A percentile compares a stretch with the other conserved stretches of the same genome.
phyloP scores from a whole-genome alignment of 1,140 invertebrate genomes.

The Maniola jurtina region DNA sequence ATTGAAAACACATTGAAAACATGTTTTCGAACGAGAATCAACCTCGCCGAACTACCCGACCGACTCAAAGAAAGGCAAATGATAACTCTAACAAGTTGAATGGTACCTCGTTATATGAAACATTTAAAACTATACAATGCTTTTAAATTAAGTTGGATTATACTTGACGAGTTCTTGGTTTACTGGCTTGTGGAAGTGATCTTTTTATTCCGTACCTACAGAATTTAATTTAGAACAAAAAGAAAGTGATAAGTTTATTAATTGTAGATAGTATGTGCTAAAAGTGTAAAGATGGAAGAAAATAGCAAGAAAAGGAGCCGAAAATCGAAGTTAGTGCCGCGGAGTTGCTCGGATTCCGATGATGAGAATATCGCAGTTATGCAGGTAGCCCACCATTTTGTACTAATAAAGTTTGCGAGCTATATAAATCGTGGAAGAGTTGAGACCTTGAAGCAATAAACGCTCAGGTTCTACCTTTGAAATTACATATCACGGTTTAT shows the following conservation, averaged over 20 bases:
- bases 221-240: too few relatives aligned
- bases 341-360: conserved; percentile 32
- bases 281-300: conserved; percentile 29
- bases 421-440: neutral
- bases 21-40: conserved; percentile 28
- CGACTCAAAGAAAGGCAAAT: conserved; percentile 4
- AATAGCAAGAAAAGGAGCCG: conserved; percentile 31
- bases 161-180: conserved; percentile 4
- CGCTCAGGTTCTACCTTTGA: neutral
- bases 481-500: too few relatives aligned
- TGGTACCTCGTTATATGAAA: neutral
- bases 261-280: neutral
- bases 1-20: too few relatives aligned
- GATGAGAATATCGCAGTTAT: conserved; percentile 35
- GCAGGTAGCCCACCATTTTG: conserved; percentile 52
- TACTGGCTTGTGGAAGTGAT: neutral
- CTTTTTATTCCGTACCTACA: too few relatives aligned
- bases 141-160: conserved; percentile 12
- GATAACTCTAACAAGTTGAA: conserved; percentile 20
- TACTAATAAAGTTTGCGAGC: neutral
- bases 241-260: neutral
- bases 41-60: conserved; percentile 32
- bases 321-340: conserved; percentile 34
- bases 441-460: conserved; percentile 7
- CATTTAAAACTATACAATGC: neutral